Evolutionary conservation across 1,140 invertebrate genomes (phyloP).

Genomic region (Pogonognathellus flavescens): DNA sequence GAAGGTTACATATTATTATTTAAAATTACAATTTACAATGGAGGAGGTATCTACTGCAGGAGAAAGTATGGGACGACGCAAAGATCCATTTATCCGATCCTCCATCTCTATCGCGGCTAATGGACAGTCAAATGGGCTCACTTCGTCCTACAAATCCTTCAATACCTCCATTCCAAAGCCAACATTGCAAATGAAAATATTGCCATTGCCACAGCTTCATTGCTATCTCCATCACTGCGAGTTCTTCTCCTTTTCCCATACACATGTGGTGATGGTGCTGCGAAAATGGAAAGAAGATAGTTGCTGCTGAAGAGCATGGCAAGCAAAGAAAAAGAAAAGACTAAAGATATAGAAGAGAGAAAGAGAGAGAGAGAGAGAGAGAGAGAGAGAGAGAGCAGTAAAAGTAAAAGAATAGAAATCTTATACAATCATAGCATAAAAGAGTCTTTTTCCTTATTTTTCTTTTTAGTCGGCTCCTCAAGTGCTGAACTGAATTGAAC

Average conservation of each 20-base stretch:
- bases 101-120: conserved; percentile 53
- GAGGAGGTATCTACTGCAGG: background rate
- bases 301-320: background rate
- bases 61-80: background rate
- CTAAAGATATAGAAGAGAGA: background rate
- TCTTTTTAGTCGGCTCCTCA: conserved; percentile 5
- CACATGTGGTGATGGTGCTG: background rate
- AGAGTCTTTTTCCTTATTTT: background rate
- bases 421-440: background rate
- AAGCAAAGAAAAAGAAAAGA: background rate
- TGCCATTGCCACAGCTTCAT: conserved; percentile 40
- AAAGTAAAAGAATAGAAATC: conserved; percentile 6
- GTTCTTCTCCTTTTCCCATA: background rate
- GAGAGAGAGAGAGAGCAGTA: background rate
- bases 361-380: background rate
- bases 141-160: conserved; percentile 51
- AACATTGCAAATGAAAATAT: conserved; percentile 53
- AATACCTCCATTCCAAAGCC: conserved; percentile 48
- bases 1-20: too few species aligned
- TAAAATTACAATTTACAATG: background rate
- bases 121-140: conserved; percentile 53
- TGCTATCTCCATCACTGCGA: conserved; percentile 31
- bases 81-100: conserved; percentile 37
- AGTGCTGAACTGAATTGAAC: conserved; percentile 27
- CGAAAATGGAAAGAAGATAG: background rate